Base-by-base conservation (phyloP, 2,888 invertebrate species). In the Drosophila limbata region DNA sequence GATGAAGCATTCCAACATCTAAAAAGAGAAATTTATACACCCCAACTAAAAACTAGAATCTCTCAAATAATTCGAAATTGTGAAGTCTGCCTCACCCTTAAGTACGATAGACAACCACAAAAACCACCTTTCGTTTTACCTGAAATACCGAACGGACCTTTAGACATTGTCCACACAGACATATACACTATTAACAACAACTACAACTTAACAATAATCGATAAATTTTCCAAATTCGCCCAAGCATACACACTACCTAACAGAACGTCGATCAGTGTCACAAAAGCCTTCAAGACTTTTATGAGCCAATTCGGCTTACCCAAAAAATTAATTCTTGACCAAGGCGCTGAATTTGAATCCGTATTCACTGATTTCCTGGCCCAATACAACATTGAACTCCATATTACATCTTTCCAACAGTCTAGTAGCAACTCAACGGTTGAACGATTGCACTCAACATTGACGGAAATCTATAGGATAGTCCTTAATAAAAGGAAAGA, bases 221-320 rank as follows among this genome's bases (percentile, higher is more conserved):
- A 69, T n/a, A 73, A 73, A 57, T 77, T 77, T 53, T 67, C 60
- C 5, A 73, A 52, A 51, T 77, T 71, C 19, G 63, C 64, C 0
- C 28, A 55, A 3, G 61, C 31, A 1, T 75, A 48, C 10, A 5
- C 47, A 21, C 19, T 52, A 2, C 21, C 53, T 31, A n/a, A 42
- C 17, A 42, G 8, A 8, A 28, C 42, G 4, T 13, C 13, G 19
- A 19, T 55, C 5, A 42, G 25, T 19, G 42, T 31, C 13, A 28
- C 40, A 4, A 55, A 68, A n/a, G 50, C 56, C 1, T 2, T 69
- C 17, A 1, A 21, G 8, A 39, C 66, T 13, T 72, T 63, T 17
- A 51, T 75, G 9, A 42, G 28, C 1, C 52, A 35, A 11, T 69
- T 61, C 28, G 62, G 70, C 1, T 35, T 65, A 37, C 70, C 65